Evolutionary conservation across 2,888 invertebrate genomes (phyloP).

Genomic region (Gisinianus flammeolus): DNA sequence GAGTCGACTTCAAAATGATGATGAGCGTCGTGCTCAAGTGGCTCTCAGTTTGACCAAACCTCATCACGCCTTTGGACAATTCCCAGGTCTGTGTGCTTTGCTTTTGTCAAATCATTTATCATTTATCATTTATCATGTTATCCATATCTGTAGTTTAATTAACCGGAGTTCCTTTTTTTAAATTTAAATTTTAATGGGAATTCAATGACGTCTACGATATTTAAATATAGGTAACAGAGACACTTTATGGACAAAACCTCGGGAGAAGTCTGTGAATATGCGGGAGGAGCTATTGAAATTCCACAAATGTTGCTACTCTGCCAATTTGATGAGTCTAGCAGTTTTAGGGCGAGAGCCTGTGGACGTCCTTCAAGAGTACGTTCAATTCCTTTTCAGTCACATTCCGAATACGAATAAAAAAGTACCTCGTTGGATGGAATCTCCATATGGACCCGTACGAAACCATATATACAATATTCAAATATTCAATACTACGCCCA

Average conservation of each 20-base stretch:
- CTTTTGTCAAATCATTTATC: no score
- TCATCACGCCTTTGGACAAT: conserved; percentile 86
- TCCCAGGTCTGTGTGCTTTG: no score
- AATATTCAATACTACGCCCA: no score
- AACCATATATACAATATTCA: no score
- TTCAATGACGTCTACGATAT: no score
- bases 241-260: conserved; percentile 79
- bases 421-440: conserved; percentile 76
- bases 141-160: no score
- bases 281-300: conserved; percentile 86
- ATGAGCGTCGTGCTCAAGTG: conserved; percentile 88
- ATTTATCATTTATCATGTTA: no score
- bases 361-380: conserved; percentile 82
- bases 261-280: conserved; percentile 79
- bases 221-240: conserved; percentile 73
- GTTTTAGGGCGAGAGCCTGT: conserved; percentile 88
- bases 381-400: conserved; percentile 75
- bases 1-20: conserved; percentile 86
- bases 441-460: conserved; percentile 81
- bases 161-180: no score
- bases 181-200: background rate
- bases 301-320: conserved; percentile 88
- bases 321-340: conserved; percentile 89
- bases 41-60: conserved; percentile 79
- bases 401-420: conserved; percentile 77